Conservation (phyloP, 2,888 invertebrate species). For the Cynaeus angustus region DNA sequence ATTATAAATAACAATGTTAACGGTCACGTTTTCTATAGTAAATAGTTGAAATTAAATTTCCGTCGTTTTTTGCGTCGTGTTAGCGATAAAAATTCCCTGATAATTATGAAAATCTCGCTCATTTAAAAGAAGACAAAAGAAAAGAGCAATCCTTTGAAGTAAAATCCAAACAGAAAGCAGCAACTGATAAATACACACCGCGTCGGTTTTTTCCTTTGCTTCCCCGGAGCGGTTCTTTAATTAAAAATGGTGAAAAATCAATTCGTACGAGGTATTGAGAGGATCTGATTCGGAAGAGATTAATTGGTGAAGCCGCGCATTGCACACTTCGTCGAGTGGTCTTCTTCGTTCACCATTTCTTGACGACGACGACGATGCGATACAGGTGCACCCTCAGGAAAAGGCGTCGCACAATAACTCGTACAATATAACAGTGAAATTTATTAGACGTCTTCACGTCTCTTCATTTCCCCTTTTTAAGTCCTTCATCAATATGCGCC, state of each 20-base stretch:
- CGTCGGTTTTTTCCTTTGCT: conserved; percentile 52
- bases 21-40: no score
- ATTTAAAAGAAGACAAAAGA: conserved; percentile 61
- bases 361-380: conserved; percentile 3
- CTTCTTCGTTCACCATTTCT: conserved; percentile 42
- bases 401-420: conserved; percentile 15
- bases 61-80: no score
- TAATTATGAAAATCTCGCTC: conserved; percentile 48
- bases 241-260: conserved; percentile 66
- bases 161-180: conserved; percentile 62
- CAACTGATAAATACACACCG: conserved; percentile 62
- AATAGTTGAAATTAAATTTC: no score
- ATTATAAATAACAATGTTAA: conserved; percentile 14
- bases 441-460: conserved; percentile 28
- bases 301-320: conserved; percentile 61
- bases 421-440: conserved; percentile 4
- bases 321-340: conserved; percentile 31
- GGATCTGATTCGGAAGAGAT: conserved; percentile 68
- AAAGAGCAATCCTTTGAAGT: conserved; percentile 65
- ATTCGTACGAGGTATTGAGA: conserved; percentile 66
- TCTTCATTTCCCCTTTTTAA: conserved; percentile 25
- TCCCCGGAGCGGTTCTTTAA: conserved; percentile 62
- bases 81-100: conserved; percentile 12
- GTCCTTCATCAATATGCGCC: conserved; percentile 28
- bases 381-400: conserved; percentile 22